phyloP scores from a whole-genome alignment of 2,113 vertebrate species.

The Castor canadensis region DNA sequence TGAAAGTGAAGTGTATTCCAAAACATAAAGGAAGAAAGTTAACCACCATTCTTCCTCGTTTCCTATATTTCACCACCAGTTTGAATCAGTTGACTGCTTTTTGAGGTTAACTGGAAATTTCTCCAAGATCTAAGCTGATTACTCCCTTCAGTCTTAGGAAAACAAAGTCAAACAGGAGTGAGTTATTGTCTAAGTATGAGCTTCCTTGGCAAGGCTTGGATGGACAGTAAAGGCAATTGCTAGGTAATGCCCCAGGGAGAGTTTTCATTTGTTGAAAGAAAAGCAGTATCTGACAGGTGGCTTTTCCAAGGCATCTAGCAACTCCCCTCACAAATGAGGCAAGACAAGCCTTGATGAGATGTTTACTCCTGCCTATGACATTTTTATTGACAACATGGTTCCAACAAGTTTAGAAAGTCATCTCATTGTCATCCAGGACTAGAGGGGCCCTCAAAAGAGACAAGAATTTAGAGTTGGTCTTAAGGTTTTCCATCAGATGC shows the following conservation, averaged over 20 bases:
- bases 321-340: constrained; percentile 84
- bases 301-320: constrained; percentile 79
- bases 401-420: constrained; percentile 84
- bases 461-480: constrained; percentile 77
- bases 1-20: background rate
- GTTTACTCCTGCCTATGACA: constrained; percentile 85
- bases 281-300: constrained; percentile 84
- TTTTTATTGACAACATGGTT: constrained; percentile 83
- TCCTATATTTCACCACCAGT: background rate
- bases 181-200: constrained; percentile 1
- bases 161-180: constrained; percentile 47
- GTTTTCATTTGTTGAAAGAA: constrained; percentile 64
- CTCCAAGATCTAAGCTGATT: constrained; percentile 59
- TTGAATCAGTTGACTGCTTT: background rate
- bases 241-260: constrained; percentile 54
- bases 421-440: constrained; percentile 82
- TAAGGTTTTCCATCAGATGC: constrained; percentile 85
- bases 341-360: constrained; percentile 84
- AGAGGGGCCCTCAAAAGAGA: constrained; percentile 88
- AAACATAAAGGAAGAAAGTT: background rate
- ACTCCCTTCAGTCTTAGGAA: constrained; percentile 49
- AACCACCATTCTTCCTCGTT: background rate
- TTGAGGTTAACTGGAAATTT: constrained; percentile 40
- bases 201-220: constrained; percentile 22
- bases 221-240: constrained; percentile 14